A percentile compares a stretch with the other conserved stretches of the same genome.
Conservation (phyloP, 2,888 invertebrate genomes). For the Aspidiotus rigidus region DNA sequence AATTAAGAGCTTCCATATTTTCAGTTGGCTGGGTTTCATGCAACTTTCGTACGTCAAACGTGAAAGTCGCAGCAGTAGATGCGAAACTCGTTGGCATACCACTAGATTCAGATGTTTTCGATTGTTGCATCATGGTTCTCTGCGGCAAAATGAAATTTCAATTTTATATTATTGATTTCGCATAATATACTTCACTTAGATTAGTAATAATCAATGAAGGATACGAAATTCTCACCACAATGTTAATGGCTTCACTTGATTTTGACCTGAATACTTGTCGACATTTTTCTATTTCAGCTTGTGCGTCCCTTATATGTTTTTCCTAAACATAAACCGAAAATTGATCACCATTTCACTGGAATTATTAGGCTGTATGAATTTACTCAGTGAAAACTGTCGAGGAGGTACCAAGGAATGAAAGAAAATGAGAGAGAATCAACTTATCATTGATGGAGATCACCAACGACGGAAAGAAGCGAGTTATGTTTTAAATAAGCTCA, state of each 20-base stretch:
- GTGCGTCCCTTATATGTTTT: background rate
- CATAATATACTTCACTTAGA: background rate
- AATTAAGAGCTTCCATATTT: background rate
- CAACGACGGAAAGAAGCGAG: too few relatives aligned
- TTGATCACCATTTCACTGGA: too few relatives aligned
- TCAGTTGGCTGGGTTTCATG: background rate
- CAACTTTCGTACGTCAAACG: constrained; percentile 6
- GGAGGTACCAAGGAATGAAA: too few relatives aligned
- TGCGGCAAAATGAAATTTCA: background rate
- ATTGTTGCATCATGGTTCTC: constrained; percentile 1
- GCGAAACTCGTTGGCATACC: background rate
- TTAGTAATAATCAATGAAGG: background rate
- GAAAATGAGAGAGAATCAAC: too few relatives aligned
- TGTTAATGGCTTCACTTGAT: background rate
- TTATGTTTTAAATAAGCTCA: too few relatives aligned
- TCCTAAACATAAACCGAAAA: background rate
- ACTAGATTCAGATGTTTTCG: too few relatives aligned
- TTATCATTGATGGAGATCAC: too few relatives aligned
- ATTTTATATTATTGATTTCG: background rate
- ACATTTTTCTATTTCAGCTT: background rate
- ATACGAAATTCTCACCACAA: constrained; percentile 10
- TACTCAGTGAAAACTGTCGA: too few relatives aligned
- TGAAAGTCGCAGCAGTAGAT: constrained; percentile 5
- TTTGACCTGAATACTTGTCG: constrained; percentile 2
- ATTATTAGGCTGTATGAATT: too few relatives aligned